Conservation (phyloP, 2,888 invertebrate species). For the Nudaria mundana region DNA sequence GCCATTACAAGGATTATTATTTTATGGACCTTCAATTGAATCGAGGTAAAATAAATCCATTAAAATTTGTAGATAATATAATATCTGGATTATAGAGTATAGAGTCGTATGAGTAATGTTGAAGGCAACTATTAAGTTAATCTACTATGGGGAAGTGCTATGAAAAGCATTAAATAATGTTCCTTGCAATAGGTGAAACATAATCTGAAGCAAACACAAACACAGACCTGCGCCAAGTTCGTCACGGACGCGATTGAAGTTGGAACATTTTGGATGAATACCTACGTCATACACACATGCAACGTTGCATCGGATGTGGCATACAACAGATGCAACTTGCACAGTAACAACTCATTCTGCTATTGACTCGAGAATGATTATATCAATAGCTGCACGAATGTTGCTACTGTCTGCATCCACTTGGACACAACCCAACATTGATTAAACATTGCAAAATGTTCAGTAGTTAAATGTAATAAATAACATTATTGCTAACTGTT, state of each 20-base stretch:
- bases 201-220: conserved; percentile 61
- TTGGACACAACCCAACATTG: conserved; percentile 75
- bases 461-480: conserved; percentile 17
- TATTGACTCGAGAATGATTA: conserved; percentile 19
- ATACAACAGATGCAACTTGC: conserved; percentile 34
- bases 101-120: background rate
- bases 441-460: conserved; percentile 28
- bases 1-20: conserved; percentile 74
- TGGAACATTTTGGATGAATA: conserved; percentile 39
- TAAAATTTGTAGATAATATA: no score
- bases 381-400: conserved; percentile 51
- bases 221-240: conserved; percentile 41
- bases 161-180: conserved; percentile 62
- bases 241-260: conserved; percentile 26
- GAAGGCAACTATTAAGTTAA: background rate
- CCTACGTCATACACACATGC: conserved; percentile 40
- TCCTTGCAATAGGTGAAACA: conserved; percentile 69
- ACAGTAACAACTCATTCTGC: conserved; percentile 43
- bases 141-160: conserved; percentile 32
- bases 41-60: conserved; percentile 12
- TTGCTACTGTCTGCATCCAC: conserved; percentile 64
- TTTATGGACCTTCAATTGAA: no score
- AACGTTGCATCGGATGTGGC: conserved; percentile 32
- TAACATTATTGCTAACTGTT: conserved; percentile 1
- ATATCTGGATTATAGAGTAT: background rate